Evolutionary conservation across 2,113 vertebrate species (phyloP).

Genomic region (Pollimyrus isidori): DNA sequence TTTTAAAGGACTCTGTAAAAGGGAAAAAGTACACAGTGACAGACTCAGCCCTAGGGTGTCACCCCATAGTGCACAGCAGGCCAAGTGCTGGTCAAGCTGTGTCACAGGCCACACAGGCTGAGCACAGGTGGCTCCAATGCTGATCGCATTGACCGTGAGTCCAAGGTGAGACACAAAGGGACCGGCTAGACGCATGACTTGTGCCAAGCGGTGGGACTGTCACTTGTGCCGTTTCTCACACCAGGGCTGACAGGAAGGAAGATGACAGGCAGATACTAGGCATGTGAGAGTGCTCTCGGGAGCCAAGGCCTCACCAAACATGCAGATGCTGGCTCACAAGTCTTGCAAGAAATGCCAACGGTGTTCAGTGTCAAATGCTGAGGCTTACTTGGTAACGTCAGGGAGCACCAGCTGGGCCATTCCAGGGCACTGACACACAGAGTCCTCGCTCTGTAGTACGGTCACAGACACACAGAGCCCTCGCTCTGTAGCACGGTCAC

Average conservation of each 20-base stretch:
- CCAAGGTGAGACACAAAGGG: neutral
- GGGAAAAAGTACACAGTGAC: neutral
- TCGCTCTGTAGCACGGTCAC: neutral
- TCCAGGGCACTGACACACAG: neutral
- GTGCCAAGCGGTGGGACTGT: neutral
- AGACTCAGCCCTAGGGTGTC: neutral
- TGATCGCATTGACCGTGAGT: neutral
- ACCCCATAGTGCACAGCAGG: neutral
- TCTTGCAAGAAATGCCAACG: conserved; percentile 53
- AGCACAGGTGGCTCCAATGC: neutral
- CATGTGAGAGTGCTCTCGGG: neutral
- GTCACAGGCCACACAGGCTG: neutral
- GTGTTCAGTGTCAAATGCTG: conserved; percentile 51
- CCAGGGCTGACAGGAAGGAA: neutral
- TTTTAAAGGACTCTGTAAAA: neutral
- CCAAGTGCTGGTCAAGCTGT: neutral
- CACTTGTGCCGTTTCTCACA: neutral
- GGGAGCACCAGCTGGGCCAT: neutral
- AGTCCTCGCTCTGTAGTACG: neutral
- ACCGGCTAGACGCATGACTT: neutral
- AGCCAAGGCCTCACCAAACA: neutral
- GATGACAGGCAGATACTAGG: conserved; percentile 7
- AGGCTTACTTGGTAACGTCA: conserved; percentile 26
- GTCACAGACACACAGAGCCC: neutral
- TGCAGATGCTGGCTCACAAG: conserved; percentile 26